Evolutionary conservation across 2,888 invertebrate species (phyloP).

Genomic region (Anorthoa munda): DNA sequence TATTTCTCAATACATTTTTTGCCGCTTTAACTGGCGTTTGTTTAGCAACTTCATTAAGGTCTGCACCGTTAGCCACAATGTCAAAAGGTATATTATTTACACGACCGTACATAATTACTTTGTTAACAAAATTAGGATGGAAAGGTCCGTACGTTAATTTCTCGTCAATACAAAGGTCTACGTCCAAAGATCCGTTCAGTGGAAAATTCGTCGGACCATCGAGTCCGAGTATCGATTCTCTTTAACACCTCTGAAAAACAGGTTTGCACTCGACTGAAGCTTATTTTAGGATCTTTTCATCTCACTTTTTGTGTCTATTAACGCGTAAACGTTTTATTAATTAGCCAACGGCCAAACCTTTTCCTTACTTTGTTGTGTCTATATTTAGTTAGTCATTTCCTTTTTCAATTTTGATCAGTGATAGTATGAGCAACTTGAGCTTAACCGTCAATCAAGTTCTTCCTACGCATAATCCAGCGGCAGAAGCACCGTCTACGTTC

Average conservation of each 20-base stretch:
- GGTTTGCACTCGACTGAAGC: constrained; percentile 87
- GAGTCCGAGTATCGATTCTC: constrained; percentile 87
- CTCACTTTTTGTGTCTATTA: constrained; percentile 85
- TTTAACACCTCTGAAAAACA: constrained; percentile 90
- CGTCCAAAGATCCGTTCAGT: constrained; percentile 87
- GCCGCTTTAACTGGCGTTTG: constrained; percentile 28
- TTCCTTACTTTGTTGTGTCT: constrained; percentile 61
- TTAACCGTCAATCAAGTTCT: constrained; percentile 82
- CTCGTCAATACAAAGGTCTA: constrained; percentile 88
- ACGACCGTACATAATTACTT: constrained; percentile 80
- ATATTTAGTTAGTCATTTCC: constrained; percentile 57
- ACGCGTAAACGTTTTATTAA: constrained; percentile 80
- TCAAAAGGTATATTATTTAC: constrained; percentile 74
- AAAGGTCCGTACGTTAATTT: constrained; percentile 87
- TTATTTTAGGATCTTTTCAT: constrained; percentile 90
- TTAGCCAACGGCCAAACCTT: constrained; percentile 64
- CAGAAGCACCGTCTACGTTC: constrained; percentile 72
- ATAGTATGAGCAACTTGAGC: constrained; percentile 55
- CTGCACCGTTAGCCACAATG: constrained; percentile 57
- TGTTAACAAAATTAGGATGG: constrained; percentile 83
- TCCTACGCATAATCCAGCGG: constrained; percentile 77
- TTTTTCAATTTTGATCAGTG: constrained; percentile 39
- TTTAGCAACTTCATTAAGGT: constrained; percentile 48
- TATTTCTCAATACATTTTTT: constrained; percentile 49
- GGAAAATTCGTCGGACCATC: constrained; percentile 90